phyloP scores from a whole-genome alignment of 23 tunicate species.

The Styela clava region DNA sequence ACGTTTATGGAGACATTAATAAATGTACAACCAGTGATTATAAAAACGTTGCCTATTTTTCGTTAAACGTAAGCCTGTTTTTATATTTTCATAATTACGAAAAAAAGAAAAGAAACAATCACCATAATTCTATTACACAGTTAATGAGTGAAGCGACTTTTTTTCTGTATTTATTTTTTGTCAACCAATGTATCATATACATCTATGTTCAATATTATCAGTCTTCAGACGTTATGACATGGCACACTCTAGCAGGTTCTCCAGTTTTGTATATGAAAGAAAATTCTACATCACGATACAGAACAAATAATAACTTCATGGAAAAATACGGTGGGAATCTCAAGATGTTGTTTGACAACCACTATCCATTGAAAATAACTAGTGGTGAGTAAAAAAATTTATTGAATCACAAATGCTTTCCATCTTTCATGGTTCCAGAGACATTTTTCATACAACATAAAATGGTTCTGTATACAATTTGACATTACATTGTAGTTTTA shows the following conservation, averaged over 20 bases:
- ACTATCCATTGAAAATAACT: neutral
- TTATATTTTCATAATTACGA: too few relatives aligned
- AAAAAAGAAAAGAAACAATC: too few relatives aligned
- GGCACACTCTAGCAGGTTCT: neutral
- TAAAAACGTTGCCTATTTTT: neutral
- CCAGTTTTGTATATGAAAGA: neutral
- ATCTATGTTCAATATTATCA: too few relatives aligned
- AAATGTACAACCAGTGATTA: neutral
- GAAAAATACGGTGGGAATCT: neutral
- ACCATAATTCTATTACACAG: too few relatives aligned
- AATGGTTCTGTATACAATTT: too few relatives aligned
- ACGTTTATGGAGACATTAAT: neutral
- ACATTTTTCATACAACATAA: too few relatives aligned
- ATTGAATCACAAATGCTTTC: too few relatives aligned
- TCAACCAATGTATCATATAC: too few relatives aligned
- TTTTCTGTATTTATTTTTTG: too few relatives aligned
- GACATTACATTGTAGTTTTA: too few relatives aligned
- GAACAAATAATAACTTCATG: neutral
- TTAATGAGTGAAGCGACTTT: too few relatives aligned
- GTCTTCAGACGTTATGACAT: neutral
- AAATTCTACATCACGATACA: neutral
- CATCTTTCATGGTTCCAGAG: too few relatives aligned
- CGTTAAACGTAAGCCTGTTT: neutral
- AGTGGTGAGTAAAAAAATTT: neutral
- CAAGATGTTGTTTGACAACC: neutral